These are phyloP conservation scores for Mesitornis unicolor DNA, from an alignment of 2,113 vertebrate species.

Conservation along the genomic window DNA sequence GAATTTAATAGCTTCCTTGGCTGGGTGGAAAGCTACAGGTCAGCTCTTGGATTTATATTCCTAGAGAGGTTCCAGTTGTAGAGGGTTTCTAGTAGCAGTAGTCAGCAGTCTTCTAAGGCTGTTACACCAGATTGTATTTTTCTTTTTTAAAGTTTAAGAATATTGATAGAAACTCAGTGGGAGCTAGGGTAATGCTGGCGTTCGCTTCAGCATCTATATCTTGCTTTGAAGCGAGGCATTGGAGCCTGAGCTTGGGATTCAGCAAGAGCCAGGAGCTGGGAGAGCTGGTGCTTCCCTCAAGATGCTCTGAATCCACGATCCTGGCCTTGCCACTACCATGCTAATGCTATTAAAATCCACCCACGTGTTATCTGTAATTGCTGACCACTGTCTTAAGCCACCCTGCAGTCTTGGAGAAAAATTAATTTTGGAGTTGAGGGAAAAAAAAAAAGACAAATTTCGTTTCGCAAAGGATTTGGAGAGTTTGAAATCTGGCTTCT, in stretches of 20 bases:
- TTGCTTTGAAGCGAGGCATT: neutral
- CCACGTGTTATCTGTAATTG: neutral
- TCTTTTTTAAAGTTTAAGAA: slow-evolving; percentile 65
- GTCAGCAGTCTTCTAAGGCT: slow-evolving; percentile 28
- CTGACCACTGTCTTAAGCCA: slow-evolving; percentile 49
- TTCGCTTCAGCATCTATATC: neutral
- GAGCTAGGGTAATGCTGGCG: slow-evolving; percentile 49
- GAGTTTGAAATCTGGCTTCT: slow-evolving; percentile 49
- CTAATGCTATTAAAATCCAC: neutral
- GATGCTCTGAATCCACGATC: rapidly evolving
- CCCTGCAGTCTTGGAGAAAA: neutral
- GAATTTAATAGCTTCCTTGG: neutral
- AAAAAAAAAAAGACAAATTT: slow-evolving; percentile 39
- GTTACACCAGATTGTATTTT: slow-evolving; percentile 61
- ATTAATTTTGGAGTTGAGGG: slow-evolving; percentile 46
- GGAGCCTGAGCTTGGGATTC: slow-evolving; percentile 4
- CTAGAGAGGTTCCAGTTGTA: neutral
- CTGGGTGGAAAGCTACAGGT: neutral
- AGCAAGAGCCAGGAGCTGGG: neutral
- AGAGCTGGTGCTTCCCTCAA: neutral
- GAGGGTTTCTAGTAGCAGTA: neutral
- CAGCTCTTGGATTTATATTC: neutral
- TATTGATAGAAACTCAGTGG: slow-evolving; percentile 63
- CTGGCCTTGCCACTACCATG: neutral
- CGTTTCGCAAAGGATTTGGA: slow-evolving; percentile 30